A percentile compares a stretch with the other conserved stretches of the same genome.
Evolutionary conservation across 2,888 invertebrate genomes (phyloP).

Genomic region (Rosalia funebris): DNA sequence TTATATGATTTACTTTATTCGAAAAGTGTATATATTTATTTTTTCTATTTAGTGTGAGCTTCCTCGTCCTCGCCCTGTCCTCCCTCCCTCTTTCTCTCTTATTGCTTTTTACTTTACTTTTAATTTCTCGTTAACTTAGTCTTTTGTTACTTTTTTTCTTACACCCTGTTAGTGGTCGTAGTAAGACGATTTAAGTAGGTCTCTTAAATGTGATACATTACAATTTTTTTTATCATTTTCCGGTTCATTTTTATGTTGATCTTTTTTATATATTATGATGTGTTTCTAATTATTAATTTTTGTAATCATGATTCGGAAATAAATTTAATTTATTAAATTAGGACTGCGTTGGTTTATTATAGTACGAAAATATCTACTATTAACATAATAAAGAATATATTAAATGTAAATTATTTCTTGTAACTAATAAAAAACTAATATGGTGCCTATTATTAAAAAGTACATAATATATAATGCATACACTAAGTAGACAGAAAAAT

Average conservation of each 20-base stretch:
- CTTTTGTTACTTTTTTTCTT: background rate
- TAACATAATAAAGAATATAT: too few relatives aligned
- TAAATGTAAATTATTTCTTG: too few relatives aligned
- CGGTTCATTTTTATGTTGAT: conserved; percentile 22
- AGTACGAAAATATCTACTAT: too few relatives aligned
- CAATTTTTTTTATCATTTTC: conserved; percentile 21
- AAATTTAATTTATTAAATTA: conserved; percentile 28
- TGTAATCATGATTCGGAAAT: conserved; percentile 27
- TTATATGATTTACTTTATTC: background rate
- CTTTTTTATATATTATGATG: background rate
- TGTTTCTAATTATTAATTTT: conserved; percentile 20
- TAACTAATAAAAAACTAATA: too few relatives aligned
- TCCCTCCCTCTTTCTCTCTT: background rate
- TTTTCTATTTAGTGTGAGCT: conserved; percentile 2
- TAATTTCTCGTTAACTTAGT: conserved; percentile 4
- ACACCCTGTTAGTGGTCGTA: conserved; percentile 8
- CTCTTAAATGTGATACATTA: conserved; percentile 23
- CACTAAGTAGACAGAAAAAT: too few relatives aligned
- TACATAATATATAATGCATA: too few relatives aligned
- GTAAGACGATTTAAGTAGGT: conserved; percentile 21
- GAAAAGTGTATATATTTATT: conserved; percentile 9
- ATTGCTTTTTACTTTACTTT: background rate
- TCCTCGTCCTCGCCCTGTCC: background rate
- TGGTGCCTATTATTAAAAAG: too few relatives aligned
- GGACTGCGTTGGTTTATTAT: too few relatives aligned